These are phyloP conservation scores for Haliaeetus leucogaster DNA, from an alignment of 2,113 vertebrate species.

Conservation along the genomic window DNA sequence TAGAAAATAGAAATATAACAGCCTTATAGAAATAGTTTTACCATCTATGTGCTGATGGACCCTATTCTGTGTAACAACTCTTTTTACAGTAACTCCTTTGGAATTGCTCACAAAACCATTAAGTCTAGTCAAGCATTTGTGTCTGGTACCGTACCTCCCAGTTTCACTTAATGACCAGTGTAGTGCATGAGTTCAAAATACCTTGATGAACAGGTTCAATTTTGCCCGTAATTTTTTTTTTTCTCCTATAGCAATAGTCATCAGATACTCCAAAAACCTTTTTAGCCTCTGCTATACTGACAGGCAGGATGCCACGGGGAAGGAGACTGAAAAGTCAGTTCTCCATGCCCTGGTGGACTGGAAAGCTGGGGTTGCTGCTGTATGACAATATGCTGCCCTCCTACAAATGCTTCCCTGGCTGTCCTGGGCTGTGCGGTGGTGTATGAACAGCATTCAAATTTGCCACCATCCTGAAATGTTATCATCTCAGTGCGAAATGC, in stretches of 20 bases:
- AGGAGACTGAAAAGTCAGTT: not conserved
- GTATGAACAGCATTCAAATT: constrained; percentile 14
- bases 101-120: not conserved
- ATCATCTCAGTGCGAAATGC: not conserved
- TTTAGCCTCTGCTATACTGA: not conserved
- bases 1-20: not conserved
- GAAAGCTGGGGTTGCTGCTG: not conserved
- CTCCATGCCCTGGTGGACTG: not conserved
- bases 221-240: not conserved
- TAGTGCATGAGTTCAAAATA: not conserved
- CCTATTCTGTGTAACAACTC: not conserved
- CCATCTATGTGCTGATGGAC: not conserved
- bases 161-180: not conserved
- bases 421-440: not conserved
- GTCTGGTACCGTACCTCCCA: not conserved
- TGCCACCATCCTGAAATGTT: not conserved
- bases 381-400: not conserved
- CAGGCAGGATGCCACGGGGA: not conserved
- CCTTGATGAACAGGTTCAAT: not conserved
- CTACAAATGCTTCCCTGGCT: not conserved
- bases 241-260: not conserved
- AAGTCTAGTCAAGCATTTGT: not conserved
- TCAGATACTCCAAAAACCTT: not conserved
- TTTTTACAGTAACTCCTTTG: not conserved
- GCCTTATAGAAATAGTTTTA: not conserved